Conservation (phyloP, 2,113 vertebrate species). For the Columbina picui region DNA sequence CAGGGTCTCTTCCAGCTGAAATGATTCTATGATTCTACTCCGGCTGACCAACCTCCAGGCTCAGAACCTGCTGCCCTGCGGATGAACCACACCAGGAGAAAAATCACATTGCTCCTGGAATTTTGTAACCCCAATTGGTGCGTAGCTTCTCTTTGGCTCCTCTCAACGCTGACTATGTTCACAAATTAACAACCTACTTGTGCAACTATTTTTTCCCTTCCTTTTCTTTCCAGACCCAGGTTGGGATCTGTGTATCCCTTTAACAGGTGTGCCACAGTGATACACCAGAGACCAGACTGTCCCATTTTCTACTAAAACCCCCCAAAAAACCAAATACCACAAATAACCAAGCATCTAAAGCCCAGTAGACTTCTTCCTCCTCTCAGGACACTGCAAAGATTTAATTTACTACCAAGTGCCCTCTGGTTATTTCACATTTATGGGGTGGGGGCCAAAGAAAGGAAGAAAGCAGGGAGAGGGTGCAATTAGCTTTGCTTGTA, state of each 20-base stretch:
- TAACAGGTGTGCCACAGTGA: constrained; percentile 31
- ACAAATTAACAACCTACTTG: constrained; percentile 29
- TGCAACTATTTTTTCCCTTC: background rate
- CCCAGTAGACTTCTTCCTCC: constrained; percentile 59
- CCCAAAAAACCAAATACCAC: background rate
- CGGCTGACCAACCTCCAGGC: rapidly evolving
- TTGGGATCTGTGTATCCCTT: background rate
- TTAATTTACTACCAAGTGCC: constrained; percentile 53
- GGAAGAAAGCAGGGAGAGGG: constrained; percentile 30
- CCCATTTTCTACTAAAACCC: background rate
- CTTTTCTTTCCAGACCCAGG: background rate
- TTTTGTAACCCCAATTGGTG: background rate
- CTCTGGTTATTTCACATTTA: constrained; percentile 64
- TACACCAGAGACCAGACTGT: constrained; percentile 15
- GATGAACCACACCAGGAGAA: rapidly evolving
- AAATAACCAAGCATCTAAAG: constrained; percentile 60
- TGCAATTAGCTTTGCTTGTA: constrained; percentile 79
- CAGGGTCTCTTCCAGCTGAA: too few species aligned
- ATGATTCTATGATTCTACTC: too few species aligned
- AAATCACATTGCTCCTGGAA: background rate
- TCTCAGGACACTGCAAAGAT: constrained; percentile 64
- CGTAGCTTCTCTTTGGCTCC: background rate
- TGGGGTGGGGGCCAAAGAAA: constrained; percentile 51
- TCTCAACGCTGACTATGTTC: background rate
- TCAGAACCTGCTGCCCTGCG: background rate